Percentiles rank a stretch among this genome's conserved stretches.
phyloP scores from a whole-genome alignment of 2,888 invertebrate genomes.

The Scelioninae gen. 1 region DNA sequence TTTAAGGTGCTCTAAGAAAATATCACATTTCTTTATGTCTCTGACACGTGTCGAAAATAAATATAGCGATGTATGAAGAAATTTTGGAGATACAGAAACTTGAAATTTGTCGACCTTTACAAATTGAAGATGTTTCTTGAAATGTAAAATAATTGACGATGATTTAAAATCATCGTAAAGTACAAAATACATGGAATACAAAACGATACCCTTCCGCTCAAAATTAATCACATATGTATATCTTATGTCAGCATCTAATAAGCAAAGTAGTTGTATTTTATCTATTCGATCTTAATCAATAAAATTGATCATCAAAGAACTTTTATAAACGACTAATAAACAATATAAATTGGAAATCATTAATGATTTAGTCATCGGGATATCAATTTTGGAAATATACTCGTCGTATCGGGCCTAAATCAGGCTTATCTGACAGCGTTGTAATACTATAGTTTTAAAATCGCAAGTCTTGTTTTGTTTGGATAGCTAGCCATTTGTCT shows the following conservation, averaged over 20 bases:
- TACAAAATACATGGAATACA: background rate
- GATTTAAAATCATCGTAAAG: too few relatives aligned
- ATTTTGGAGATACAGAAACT: background rate
- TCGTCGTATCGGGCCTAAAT: conserved; percentile 15
- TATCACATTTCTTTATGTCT: conserved; percentile 44
- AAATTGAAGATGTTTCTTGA: background rate
- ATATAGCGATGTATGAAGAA: conserved; percentile 9
- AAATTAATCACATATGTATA: conserved; percentile 12
- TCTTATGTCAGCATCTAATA: conserved; percentile 1
- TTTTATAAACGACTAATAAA: conserved; percentile 29
- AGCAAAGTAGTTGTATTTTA: conserved; percentile 3
- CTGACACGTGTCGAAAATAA: conserved; percentile 57
- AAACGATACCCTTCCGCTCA: background rate
- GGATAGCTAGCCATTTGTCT: conserved; percentile 53
- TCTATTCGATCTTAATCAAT: conserved; percentile 44
- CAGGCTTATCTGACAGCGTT: conserved; percentile 22
- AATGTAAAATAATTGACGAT: too few relatives aligned
- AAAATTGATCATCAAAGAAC: conserved; percentile 13
- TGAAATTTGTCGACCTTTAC: conserved; percentile 27
- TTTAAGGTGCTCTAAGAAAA: conserved; percentile 45
- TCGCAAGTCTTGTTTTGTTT: conserved; percentile 57
- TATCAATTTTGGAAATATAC: conserved; percentile 29
- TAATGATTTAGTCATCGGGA: conserved; percentile 35
- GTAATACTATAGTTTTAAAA: conserved; percentile 40
- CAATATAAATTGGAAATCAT: conserved; percentile 30